Percentiles rank a stretch among this genome's conserved stretches.
Evolutionary conservation across 2,797 vertebrate species (phyloP).

Genomic region (Allobates femoralis): DNA sequence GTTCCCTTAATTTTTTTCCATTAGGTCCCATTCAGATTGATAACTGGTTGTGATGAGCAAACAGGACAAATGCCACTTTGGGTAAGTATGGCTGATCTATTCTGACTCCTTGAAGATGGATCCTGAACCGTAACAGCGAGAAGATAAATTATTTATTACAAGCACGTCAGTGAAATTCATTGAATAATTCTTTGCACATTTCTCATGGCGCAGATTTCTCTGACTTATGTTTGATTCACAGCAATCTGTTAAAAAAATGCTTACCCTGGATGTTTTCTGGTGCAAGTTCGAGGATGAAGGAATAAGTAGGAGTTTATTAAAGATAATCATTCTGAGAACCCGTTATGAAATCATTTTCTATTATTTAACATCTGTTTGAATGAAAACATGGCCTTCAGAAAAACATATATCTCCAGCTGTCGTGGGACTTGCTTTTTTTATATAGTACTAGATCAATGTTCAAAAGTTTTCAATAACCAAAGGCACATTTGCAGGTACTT

Average conservation of each 20-base stretch:
- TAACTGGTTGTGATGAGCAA: slow-evolving; percentile 21
- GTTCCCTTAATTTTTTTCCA: not conserved
- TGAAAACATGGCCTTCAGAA: slow-evolving; percentile 30
- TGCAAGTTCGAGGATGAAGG: not conserved
- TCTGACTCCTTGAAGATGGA: slow-evolving; percentile 42
- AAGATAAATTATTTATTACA: slow-evolving; percentile 54
- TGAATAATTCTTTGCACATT: slow-evolving; percentile 45
- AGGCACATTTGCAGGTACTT: slow-evolving; percentile 7
- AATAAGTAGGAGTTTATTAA: slow-evolving; percentile 30
- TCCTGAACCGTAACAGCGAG: slow-evolving; percentile 25
- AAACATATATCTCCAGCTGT: not conserved
- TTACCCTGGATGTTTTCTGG: not conserved
- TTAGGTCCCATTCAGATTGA: not conserved
- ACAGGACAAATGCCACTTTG: slow-evolving; percentile 7
- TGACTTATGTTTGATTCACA: slow-evolving; percentile 28
- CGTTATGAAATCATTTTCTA: slow-evolving; percentile 20
- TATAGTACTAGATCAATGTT: not conserved
- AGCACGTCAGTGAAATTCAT: slow-evolving; percentile 30
- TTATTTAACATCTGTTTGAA: slow-evolving; percentile 36
- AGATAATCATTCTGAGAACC: slow-evolving; percentile 23
- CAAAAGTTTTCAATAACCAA: slow-evolving; percentile 20
- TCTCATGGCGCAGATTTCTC: slow-evolving; percentile 20
- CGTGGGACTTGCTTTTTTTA: slow-evolving; percentile 18
- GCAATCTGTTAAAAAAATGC: slow-evolving; percentile 12
- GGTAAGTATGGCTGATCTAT: slow-evolving; percentile 35